Percentiles rank a stretch among this genome's conserved stretches.
These are phyloP conservation scores for Sebastes nivosus DNA, from an alignment of 2,797 vertebrate species.

Conservation along the genomic window DNA sequence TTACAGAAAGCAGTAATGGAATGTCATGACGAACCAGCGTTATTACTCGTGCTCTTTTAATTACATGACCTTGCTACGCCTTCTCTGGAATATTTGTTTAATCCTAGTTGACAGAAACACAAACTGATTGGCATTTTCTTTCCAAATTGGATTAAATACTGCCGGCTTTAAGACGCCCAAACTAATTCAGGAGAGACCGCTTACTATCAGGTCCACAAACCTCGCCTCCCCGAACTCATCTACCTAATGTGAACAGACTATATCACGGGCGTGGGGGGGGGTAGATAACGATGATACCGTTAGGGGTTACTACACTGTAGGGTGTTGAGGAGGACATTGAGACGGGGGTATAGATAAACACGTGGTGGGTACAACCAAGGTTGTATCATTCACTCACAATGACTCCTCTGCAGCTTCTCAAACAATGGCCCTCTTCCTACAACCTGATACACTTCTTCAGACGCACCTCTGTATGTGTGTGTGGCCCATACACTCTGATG, in stretches of 20 bases:
- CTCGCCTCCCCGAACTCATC: not conserved
- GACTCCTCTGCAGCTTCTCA: slow-evolving; percentile 21
- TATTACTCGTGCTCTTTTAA: not conserved
- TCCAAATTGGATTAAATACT: not conserved
- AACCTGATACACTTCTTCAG: slow-evolving; percentile 35
- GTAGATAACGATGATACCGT: not conserved
- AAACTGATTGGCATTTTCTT: not conserved
- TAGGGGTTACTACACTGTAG: not conserved
- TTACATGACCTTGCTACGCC: not conserved
- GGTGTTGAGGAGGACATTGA: slow-evolving; percentile 13
- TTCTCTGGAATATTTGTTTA: not conserved
- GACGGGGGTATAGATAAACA: slow-evolving; percentile 42
- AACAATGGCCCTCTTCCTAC: slow-evolving; percentile 42
- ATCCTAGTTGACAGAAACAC: not conserved
- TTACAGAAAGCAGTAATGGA: not conserved
- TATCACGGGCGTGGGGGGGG: not conserved
- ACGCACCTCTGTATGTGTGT: not conserved
- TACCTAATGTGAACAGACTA: not conserved
- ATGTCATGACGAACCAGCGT: not conserved
- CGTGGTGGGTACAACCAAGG: slow-evolving; percentile 52
- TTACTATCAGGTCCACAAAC: not conserved
- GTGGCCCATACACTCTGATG: not conserved
- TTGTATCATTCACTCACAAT: slow-evolving; percentile 46
- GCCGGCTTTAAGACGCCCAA: not conserved
- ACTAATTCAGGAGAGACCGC: not conserved